These are phyloP conservation scores for Drosophila peninsularis DNA, from an alignment of 2,888 invertebrate genomes.

Conservation along the genomic window DNA sequence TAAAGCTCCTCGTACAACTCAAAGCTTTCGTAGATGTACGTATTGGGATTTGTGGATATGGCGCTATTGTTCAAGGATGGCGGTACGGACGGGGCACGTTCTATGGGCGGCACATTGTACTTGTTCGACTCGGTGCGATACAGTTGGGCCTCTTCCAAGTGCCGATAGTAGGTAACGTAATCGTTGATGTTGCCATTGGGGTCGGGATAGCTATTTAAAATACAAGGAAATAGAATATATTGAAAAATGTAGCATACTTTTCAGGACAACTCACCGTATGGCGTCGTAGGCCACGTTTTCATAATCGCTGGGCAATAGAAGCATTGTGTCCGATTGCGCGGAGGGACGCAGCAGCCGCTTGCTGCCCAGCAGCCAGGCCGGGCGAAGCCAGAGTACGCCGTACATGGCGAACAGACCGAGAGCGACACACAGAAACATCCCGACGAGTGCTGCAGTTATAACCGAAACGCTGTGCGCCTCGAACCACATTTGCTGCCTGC, in stretches of 20 bases:
- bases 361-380: constrained; percentile 59
- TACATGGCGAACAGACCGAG: constrained; percentile 62
- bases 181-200: constrained; percentile 31
- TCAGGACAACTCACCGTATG: constrained; percentile 29
- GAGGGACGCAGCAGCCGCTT: constrained; percentile 43
- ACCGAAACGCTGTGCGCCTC: constrained; percentile 34
- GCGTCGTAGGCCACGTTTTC: constrained; percentile 14
- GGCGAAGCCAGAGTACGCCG: constrained; percentile 56
- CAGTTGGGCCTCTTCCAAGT: constrained; percentile 40
- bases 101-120: constrained; percentile 59
- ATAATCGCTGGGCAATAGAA: constrained; percentile 49
- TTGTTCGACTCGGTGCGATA: constrained; percentile 45
- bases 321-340: constrained; percentile 41
- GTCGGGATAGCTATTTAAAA: constrained; percentile 9
- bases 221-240: neutral
- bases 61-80: neutral
- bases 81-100: constrained; percentile 61
- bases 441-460: constrained; percentile 45
- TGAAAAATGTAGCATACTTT: neutral
- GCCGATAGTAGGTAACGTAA: constrained; percentile 43
- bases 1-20: constrained; percentile 65
- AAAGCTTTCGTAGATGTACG: constrained; percentile 52
- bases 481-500: constrained; percentile 57
- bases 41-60: constrained; percentile 1
- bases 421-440: constrained; percentile 46